Conservation (phyloP, 2,797 vertebrate species). For the Neosilurus hyrtlii region DNA sequence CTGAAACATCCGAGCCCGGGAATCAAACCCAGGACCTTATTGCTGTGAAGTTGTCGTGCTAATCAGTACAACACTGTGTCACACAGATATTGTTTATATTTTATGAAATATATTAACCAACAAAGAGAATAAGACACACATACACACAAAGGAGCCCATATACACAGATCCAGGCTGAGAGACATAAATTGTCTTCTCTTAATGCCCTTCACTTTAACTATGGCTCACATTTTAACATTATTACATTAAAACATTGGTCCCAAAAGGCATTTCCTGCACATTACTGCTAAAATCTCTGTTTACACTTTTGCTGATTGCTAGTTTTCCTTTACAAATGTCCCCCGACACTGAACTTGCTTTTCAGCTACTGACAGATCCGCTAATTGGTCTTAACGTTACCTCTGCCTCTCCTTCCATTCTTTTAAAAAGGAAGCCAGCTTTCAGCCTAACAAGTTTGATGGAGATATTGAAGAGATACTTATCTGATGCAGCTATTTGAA, state of each 20-base stretch:
- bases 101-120: background rate
- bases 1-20: too few species aligned
- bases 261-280: conserved; percentile 28
- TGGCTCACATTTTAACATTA: conserved; percentile 39
- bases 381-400: conserved; percentile 36
- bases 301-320: conserved; percentile 45
- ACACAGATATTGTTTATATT: background rate
- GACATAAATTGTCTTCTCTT: conserved; percentile 12
- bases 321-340: conserved; percentile 47
- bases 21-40: too few species aligned
- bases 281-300: conserved; percentile 51
- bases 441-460: conserved; percentile 28
- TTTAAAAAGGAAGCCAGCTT: conserved; percentile 1
- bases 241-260: conserved; percentile 35
- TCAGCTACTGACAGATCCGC: conserved; percentile 26
- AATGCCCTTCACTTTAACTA: conserved; percentile 29
- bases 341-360: conserved; percentile 47
- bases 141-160: background rate
- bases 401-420: background rate
- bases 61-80: too few species aligned
- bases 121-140: background rate
- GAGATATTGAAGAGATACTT: conserved; percentile 36
- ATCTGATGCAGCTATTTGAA: conserved; percentile 46
- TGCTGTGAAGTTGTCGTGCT: too few species aligned
- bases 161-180: conserved; percentile 18